Evolutionary conservation across 1,140 invertebrate genomes (phyloP), one percentile per base, ranked within the genome.

Genomic region (Melitaea cinxia): DNA sequence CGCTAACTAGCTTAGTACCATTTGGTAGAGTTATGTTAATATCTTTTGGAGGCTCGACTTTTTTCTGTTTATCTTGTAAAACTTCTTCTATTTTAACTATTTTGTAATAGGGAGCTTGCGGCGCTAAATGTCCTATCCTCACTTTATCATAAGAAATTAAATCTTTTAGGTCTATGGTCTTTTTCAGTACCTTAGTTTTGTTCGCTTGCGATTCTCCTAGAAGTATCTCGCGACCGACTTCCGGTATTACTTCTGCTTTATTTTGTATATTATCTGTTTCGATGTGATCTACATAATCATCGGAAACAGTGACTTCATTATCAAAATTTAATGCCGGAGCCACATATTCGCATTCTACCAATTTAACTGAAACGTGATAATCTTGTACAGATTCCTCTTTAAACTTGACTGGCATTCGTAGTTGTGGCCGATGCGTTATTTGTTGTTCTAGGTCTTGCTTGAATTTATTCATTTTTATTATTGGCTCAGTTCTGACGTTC

Each of bases 191-290:
- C 23, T 73, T 68, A 0, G 70, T 37, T 15, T 67, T 50, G 28
- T 56, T 64, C 0, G 66, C 55, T 23, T 81, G 73, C 5, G 70
- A 58, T 0, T 42, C 71, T 28, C 78, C 81, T 7, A 89, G 49
- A 76, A 84, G 80, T 0, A 88, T 72, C 64, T 90, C 88, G 33
- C 87, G 68, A 0, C 80, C 84, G 0, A 86, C 80, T 39, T 88
- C 88, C 0, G 88, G 88, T 33, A 88, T 80, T 0, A 39, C 6
- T 12, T 53, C 62, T 1, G 73, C 56, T 14, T 33, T 45, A 14
- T 68, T 42, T 9, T 58, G 26, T 14, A 70, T 52, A 54, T 72
- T 55, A n/a, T 75, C 45, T 6, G 19, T 47, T 9, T 45, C n/a
- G 42, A 2, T 23, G n/a, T 65, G 30, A 14, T 58, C 10, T 39